phyloP scores from a whole-genome alignment of 2,888 invertebrate genomes.

The Dryobota labecula region DNA sequence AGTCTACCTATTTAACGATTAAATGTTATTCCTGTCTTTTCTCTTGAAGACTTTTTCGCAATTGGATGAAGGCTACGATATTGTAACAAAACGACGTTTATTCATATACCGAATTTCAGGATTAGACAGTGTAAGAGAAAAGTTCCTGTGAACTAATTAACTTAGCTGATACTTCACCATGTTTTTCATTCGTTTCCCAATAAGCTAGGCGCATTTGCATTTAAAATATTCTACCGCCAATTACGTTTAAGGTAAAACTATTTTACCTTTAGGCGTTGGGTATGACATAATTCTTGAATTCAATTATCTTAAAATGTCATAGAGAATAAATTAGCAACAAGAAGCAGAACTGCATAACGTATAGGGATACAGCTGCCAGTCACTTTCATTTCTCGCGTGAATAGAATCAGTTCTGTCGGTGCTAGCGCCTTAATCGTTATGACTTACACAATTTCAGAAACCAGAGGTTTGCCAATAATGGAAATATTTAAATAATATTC shows the following conservation, averaged over 20 bases:
- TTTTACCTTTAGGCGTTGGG: slow-evolving; percentile 27
- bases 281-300: slow-evolving; percentile 42
- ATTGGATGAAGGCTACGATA: neutral
- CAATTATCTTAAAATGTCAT: slow-evolving; percentile 56
- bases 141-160: no score
- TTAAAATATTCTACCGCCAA: slow-evolving; percentile 26
- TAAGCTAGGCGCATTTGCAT: slow-evolving; percentile 19
- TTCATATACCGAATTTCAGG: neutral
- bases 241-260: slow-evolving; percentile 20
- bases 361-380: slow-evolving; percentile 73
- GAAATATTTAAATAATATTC: slow-evolving; percentile 63
- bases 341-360: slow-evolving; percentile 41
- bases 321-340: slow-evolving; percentile 59
- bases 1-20: slow-evolving; percentile 41
- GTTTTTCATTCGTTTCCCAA: slow-evolving; percentile 17
- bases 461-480: slow-evolving; percentile 64
- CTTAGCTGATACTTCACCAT: neutral
- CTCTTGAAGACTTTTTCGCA: neutral
- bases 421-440: slow-evolving; percentile 73
- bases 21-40: slow-evolving; percentile 33
- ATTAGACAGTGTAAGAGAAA: neutral
- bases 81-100: neutral
- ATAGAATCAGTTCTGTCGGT: slow-evolving; percentile 76
- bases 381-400: slow-evolving; percentile 89
- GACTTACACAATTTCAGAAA: slow-evolving; percentile 73